These are phyloP conservation scores for Zaprionus vittiger DNA, from an alignment of 1,140 invertebrate species.

Conservation along the genomic window DNA sequence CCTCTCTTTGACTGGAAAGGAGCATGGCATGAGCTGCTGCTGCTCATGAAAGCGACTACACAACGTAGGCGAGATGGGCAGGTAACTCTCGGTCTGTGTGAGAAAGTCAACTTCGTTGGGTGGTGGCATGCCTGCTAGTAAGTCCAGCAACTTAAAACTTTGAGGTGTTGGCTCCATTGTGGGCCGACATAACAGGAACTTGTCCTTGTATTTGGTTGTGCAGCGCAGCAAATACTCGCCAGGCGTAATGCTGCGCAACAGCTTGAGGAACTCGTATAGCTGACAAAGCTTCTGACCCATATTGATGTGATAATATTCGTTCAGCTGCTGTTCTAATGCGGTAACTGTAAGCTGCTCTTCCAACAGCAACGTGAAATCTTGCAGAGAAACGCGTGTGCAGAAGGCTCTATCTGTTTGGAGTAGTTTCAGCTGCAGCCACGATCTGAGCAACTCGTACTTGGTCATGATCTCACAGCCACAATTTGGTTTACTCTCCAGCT, in stretches of 20 bases:
- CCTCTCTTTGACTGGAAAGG: slow-evolving; percentile 44
- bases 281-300: slow-evolving; percentile 54
- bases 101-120: slow-evolving; percentile 59
- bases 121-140: slow-evolving; percentile 37
- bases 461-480: slow-evolving; percentile 76
- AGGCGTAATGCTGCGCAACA: slow-evolving; percentile 46
- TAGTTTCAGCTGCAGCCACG: slow-evolving; percentile 70
- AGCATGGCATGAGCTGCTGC: slow-evolving; percentile 57
- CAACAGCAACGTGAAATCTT: slow-evolving; percentile 53
- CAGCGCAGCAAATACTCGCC: slow-evolving; percentile 67
- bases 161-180: slow-evolving; percentile 42
- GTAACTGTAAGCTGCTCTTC: slow-evolving; percentile 52
- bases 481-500: slow-evolving; percentile 72
- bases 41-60: slow-evolving; percentile 62
- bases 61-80: slow-evolving; percentile 56
- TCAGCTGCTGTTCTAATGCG: slow-evolving; percentile 56
- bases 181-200: slow-evolving; percentile 61
- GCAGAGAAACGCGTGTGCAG: slow-evolving; percentile 55
- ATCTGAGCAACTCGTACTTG: slow-evolving; percentile 69
- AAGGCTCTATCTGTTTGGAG: slow-evolving; percentile 35
- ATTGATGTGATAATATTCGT: slow-evolving; percentile 51
- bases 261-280: slow-evolving; percentile 65
- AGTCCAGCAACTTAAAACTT: slow-evolving; percentile 47
- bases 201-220: slow-evolving; percentile 63
- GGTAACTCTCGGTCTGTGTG: slow-evolving; percentile 45